A percentile compares a stretch with the other conserved stretches of the same genome.
These are phyloP conservation scores for Scolopax bukidnonensis DNA, from an alignment of 2,797 vertebrate species.

Conservation along the genomic window DNA sequence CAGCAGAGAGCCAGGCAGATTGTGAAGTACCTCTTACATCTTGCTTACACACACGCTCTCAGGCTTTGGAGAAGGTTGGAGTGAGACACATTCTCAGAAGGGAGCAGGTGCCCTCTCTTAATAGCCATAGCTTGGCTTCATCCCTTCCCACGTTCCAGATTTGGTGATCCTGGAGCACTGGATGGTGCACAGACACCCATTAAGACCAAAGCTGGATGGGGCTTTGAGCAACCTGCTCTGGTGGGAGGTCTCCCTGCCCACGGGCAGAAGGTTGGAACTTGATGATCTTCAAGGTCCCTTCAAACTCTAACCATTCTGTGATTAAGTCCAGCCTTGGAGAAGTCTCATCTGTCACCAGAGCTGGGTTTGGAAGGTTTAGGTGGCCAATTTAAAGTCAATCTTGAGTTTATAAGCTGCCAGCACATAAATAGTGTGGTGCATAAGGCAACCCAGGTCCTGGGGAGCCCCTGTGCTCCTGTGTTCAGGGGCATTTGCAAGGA, in stretches of 20 bases:
- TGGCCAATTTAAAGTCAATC: conserved; percentile 35
- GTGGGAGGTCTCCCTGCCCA: no score
- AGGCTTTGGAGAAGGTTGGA: background rate
- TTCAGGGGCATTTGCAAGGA: background rate
- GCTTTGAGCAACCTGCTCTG: no score
- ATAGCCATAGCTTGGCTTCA: background rate
- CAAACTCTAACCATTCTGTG: no score
- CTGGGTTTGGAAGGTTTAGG: background rate
- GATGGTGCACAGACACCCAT: conserved; percentile 20
- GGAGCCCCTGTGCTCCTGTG: background rate
- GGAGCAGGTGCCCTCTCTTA: background rate
- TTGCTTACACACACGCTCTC: accelerated
- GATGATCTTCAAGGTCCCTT: no score
- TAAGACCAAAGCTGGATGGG: background rate
- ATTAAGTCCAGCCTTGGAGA: background rate
- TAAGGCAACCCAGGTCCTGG: background rate
- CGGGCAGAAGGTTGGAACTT: no score
- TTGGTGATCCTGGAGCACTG: background rate
- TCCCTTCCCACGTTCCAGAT: background rate
- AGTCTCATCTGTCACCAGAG: background rate
- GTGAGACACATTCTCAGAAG: background rate
- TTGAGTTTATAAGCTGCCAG: conserved; percentile 44
- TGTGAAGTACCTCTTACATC: background rate
- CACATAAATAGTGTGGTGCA: background rate
- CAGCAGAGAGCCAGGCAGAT: conserved; percentile 53